Conservation (phyloP, 2,113 vertebrate genomes). For the Podocnemis expansa region DNA sequence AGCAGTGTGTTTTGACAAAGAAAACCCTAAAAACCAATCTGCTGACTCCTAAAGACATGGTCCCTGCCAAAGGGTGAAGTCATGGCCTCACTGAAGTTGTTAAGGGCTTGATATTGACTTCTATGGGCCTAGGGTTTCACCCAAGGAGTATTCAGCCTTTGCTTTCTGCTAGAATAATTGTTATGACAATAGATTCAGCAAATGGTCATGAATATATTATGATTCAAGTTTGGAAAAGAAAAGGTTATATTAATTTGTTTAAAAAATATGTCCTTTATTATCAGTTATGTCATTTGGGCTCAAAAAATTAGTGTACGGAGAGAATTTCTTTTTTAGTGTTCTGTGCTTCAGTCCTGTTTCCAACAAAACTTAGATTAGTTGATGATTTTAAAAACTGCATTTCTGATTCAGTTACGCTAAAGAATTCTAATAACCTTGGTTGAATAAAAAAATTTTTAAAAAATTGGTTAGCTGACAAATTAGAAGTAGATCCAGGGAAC, state of each 20-base stretch:
- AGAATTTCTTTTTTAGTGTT: not conserved
- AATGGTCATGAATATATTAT: not conserved
- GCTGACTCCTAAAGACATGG: not conserved
- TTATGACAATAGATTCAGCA: not conserved
- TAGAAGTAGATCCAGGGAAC: too few relatives aligned
- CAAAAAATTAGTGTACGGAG: not conserved
- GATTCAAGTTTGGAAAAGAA: not conserved
- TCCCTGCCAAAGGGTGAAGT: not conserved
- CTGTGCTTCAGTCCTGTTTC: not conserved
- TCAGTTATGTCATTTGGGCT: not conserved
- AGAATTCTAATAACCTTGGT: not conserved
- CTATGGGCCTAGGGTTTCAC: not conserved
- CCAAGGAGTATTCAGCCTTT: not conserved
- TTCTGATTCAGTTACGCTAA: not conserved
- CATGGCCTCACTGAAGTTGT: not conserved
- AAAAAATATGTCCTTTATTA: not conserved
- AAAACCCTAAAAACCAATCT: not conserved
- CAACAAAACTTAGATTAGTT: not conserved
- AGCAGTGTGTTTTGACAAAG: not conserved
- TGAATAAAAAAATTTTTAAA: not conserved
- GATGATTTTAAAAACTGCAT: not conserved
- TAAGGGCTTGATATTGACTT: not conserved
- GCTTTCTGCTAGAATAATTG: conserved; percentile 6
- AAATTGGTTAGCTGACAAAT: not conserved
- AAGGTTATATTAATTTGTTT: not conserved